These are phyloP conservation scores for Cyrtorhinus lividipennis DNA, from an alignment of 1,140 invertebrate species.

Conservation along the genomic window DNA sequence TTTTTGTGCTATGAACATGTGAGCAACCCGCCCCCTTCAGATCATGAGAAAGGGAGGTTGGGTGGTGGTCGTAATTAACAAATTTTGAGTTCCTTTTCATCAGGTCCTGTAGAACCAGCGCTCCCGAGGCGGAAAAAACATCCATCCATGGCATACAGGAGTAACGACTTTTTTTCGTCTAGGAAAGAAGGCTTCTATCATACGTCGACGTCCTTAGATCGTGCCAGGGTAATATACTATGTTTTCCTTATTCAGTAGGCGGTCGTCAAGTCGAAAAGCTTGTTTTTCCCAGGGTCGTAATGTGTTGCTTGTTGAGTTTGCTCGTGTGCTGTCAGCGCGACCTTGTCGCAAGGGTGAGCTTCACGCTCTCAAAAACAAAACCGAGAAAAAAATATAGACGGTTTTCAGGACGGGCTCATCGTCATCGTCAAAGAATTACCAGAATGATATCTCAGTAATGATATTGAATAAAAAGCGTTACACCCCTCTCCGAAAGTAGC, in stretches of 20 bases:
- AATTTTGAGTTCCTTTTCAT: conserved; percentile 4
- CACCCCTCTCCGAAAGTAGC: too few species aligned
- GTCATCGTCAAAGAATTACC: too few species aligned
- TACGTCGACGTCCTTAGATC: conserved; percentile 13
- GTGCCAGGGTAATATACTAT: conserved; percentile 17
- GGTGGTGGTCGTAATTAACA: conserved; percentile 6
- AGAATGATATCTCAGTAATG: too few species aligned
- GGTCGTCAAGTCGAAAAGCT: too few species aligned
- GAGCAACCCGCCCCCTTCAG: conserved; percentile 1
- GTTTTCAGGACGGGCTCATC: too few species aligned
- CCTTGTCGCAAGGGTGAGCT: too few species aligned
- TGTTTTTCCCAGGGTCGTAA: too few species aligned
- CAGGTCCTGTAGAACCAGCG: conserved; percentile 43
- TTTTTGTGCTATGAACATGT: conserved; percentile 10
- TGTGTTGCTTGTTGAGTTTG: too few species aligned
- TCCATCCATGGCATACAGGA: conserved; percentile 67
- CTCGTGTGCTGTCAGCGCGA: too few species aligned
- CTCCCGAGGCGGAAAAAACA: conserved; percentile 73
- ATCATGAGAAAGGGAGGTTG: not conserved
- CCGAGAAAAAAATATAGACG: too few species aligned
- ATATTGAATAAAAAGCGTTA: too few species aligned
- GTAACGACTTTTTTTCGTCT: conserved; percentile 53
- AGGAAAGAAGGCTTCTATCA: conserved; percentile 11
- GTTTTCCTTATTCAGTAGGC: conserved; percentile 7
- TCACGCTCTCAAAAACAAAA: too few species aligned